Base-by-base conservation (phyloP, 2,888 invertebrate species). In the Eupithecia centaureata region DNA sequence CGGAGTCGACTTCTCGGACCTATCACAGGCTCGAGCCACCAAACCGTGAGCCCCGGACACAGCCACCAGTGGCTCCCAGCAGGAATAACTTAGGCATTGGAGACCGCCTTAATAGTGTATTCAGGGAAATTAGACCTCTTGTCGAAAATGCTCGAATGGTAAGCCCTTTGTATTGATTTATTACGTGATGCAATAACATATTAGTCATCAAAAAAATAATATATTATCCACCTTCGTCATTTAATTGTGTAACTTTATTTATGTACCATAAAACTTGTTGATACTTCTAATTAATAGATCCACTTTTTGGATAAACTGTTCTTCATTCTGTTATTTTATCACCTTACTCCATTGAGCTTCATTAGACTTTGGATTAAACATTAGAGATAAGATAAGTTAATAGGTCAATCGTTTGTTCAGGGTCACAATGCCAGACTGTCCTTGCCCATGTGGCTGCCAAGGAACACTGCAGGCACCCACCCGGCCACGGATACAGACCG, bases 91-190 rank as follows among this genome's bases (percentile, higher is more conserved):
- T 91, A 70, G 90, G 93, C 51, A 79, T 93, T 51, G 91, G 92
- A 15, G 93, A 93, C 71, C 88, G 92, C 22, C 83, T 93, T 27
- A 91, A 90, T 70, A 90, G 81, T 81, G 91, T 92, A 22, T 90
- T 95, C 71, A 93, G 95, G 78, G 95, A 95, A 86, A 95, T 95
- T 62, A 93, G 95, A 77, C 95, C 95, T n/a, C 87, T 95, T 7
- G 94, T 95, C 15, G 95, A 95, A 86, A 94, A 95, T 80, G 95
- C 95, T 61, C 90, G 95, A 67, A 94, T 91, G 87, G 94, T 93
- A 87, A 84, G 78, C 72, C 63, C 25, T 22, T 22, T 47, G 12
- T 22, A 47, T 47, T 22, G 42, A 42, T 47, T 47, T 57, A 30
- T 18, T 54, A 72, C 76, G 68, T 79, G 75, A 77, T 79, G 76